A percentile compares a stretch with the other conserved stretches of the same genome.
Evolutionary conservation across 2,797 vertebrate species (phyloP).

Genomic region (Argya squamiceps): DNA sequence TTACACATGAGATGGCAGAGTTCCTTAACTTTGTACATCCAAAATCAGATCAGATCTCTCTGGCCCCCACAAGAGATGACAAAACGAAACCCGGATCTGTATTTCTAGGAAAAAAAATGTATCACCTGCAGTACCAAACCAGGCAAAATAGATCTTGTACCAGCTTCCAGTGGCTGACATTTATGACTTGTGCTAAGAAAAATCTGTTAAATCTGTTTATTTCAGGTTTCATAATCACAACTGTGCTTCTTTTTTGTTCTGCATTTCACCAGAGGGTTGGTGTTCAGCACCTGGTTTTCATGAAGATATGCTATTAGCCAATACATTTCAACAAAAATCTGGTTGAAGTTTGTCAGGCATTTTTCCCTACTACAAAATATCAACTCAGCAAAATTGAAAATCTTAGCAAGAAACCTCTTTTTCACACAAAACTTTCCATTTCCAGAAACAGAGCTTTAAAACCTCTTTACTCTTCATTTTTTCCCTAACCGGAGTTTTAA

Average conservation of each 20-base stretch:
- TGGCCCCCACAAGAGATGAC: neutral
- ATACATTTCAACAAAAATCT: neutral
- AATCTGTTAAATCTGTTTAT: neutral
- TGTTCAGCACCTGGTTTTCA: neutral
- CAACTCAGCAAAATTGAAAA: neutral
- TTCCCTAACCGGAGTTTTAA: neutral
- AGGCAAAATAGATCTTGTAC: neutral
- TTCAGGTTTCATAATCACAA: neutral
- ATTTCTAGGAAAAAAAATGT: neutral
- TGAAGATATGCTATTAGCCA: neutral
- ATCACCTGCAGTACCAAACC: neutral
- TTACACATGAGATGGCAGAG: fast-evolving
- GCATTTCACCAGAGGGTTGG: neutral
- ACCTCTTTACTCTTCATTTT: neutral
- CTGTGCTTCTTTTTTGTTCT: neutral
- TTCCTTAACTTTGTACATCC: neutral
- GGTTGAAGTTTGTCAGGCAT: neutral
- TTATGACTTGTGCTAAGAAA: neutral
- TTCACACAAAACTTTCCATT: neutral
- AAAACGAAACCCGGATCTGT: neutral
- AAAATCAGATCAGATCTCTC: neutral
- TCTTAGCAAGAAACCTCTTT: neutral
- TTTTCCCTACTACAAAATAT: neutral
- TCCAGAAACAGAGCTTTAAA: neutral
- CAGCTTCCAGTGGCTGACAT: neutral